Evolutionary conservation across 2,888 invertebrate genomes (phyloP), one percentile per base, ranked within the genome.

Genomic region (Seira musarum): DNA sequence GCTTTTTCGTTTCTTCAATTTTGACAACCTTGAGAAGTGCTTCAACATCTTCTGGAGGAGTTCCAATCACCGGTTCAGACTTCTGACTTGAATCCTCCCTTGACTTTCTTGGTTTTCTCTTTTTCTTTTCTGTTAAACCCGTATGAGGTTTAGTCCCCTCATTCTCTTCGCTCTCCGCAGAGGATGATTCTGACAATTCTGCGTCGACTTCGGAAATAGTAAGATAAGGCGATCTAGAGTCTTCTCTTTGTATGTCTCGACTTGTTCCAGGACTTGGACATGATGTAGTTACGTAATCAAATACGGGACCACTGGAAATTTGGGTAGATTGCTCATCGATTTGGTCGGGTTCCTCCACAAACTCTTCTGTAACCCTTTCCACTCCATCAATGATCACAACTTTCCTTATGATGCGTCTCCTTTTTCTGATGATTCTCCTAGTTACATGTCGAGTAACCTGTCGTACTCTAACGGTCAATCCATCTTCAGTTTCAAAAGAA

Each of bases 381-480:
- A 94, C 94, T 0, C 96, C 96, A 88, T 96, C 93, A 78, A 95
- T 92, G 3, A 95, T 93, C 0, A 93, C 93, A 1, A 94, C 92
- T 84, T 93, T 92, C 72, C 94, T 91, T 70, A 96, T 93, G 19
- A 95, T 93, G 83, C 93, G 92, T 65, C 93, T 91, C 17, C 93
- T 93, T 86, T 93, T 94, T 80, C 93, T 91, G 2, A 95, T 92
- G n/a, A 94, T 92, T 87, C 93, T 91, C 83, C 94, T 70, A 0
- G 94, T 94, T 0, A 95, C 93, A 90, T 95, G 94, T 88, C 95
- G 94, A 0, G 95, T 94, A 5, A 95, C 93, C 22, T 95, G 94
- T 57, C 93, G 92, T 0, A 95, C 93, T 85, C 93, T 93, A 0
- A 94, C 93, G 8, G 93, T 92, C 1, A 93, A 13, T 5, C 57